A percentile compares a stretch with the other conserved stretches of the same genome.
Evolutionary conservation across 2,888 invertebrate species (phyloP).

Genomic region (Diogma glabrata): DNA sequence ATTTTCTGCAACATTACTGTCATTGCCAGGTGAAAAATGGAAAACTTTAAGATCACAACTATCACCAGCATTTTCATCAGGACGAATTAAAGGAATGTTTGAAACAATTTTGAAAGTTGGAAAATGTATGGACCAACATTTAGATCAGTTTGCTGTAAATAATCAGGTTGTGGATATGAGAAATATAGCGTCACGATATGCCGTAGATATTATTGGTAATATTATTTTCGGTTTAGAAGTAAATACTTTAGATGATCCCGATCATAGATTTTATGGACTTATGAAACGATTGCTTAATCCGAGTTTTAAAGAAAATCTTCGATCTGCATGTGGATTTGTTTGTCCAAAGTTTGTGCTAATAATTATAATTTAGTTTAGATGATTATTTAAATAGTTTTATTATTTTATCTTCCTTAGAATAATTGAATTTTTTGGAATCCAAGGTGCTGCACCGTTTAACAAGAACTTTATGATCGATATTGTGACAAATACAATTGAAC

Average conservation of each 20-base stretch:
- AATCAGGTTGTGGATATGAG: slow-evolving; percentile 39
- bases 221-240: slow-evolving; percentile 38
- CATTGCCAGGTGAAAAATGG: slow-evolving; percentile 47
- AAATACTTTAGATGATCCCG: slow-evolving; percentile 32
- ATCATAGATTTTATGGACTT: slow-evolving; percentile 29
- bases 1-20: slow-evolving; percentile 47
- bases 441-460: not conserved
- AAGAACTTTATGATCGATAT: slow-evolving; percentile 29
- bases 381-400: not conserved
- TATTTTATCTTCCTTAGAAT: not conserved
- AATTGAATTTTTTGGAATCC: not conserved
- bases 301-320: slow-evolving; percentile 15
- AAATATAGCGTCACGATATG: slow-evolving; percentile 25
- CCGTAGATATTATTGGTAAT: slow-evolving; percentile 38
- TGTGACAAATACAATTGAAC: slow-evolving; percentile 32
- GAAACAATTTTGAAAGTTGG: slow-evolving; percentile 45
- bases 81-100: slow-evolving; percentile 54
- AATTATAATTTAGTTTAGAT: too few species aligned
- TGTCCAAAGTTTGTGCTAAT: slow-evolving; percentile 30
- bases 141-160: slow-evolving; percentile 28
- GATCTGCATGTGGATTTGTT: slow-evolving; percentile 23
- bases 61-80: slow-evolving; percentile 54
- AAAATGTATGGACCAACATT: slow-evolving; percentile 38
- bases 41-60: slow-evolving; percentile 47
- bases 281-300: slow-evolving; percentile 17